phyloP scores from a whole-genome alignment of 2,888 invertebrate species.

The Suillia variegata region DNA sequence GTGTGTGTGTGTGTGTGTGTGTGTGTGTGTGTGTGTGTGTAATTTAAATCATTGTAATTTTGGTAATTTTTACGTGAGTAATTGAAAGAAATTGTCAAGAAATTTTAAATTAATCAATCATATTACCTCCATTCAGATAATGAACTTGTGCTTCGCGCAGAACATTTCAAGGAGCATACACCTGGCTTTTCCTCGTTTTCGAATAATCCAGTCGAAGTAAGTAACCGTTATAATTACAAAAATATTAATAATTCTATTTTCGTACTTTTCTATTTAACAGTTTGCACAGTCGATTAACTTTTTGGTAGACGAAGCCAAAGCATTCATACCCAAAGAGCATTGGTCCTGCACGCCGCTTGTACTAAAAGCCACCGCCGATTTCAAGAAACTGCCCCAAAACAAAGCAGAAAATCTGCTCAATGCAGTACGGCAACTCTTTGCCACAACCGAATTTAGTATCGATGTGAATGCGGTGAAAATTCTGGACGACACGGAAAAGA shows the following conservation, averaged over 20 bases:
- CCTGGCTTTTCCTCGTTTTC: conserved; percentile 91
- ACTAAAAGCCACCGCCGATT: conserved; percentile 92
- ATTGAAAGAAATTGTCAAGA: no score
- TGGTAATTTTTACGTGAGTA: no score
- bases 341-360: conserved; percentile 80
- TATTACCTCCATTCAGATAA: conserved; percentile 56
- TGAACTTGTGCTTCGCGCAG: conserved; percentile 79
- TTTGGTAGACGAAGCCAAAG: conserved; percentile 77
- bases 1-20: no score
- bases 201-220: conserved; percentile 76
- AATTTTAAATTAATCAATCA: no score
- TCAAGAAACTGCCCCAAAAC: conserved; percentile 72
- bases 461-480: conserved; percentile 80
- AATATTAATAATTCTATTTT: no score
- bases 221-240: not conserved
- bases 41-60: not conserved
- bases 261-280: no score
- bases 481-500: conserved; percentile 94
- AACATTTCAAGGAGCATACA: conserved; percentile 82
- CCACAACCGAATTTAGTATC: conserved; percentile 76
- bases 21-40: no score
- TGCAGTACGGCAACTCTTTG: conserved; percentile 72
- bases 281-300: conserved; percentile 76
- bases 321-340: conserved; percentile 75
- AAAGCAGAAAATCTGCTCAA: conserved; percentile 74